These are phyloP conservation scores for Drosophila suzukii DNA, from an alignment of 1,140 invertebrate species.

Conservation along the genomic window DNA sequence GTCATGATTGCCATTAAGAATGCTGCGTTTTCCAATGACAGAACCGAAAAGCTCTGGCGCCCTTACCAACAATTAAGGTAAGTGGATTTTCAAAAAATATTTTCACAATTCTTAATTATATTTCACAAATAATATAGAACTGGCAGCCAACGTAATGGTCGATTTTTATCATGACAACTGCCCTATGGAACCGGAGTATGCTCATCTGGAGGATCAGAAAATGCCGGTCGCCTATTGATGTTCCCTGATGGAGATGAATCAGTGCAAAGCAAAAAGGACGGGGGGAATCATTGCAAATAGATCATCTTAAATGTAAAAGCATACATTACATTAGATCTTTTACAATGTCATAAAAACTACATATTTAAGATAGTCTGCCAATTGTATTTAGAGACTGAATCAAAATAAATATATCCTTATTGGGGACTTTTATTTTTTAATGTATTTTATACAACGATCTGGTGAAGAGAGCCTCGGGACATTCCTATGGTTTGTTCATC, in stretches of 20 bases:
- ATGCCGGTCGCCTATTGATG: constrained; percentile 53
- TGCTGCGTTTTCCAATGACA: constrained; percentile 95
- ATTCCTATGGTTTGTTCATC: no score
- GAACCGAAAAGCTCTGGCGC: constrained; percentile 96
- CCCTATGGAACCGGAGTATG: constrained; percentile 48
- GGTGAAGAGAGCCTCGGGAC: no score
- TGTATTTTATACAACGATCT: no score
- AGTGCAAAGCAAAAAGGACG: constrained; percentile 53
- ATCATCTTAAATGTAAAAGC: neutral
- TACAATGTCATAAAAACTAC: neutral
- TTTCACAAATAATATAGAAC: constrained; percentile 34
- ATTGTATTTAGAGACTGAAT: no score
- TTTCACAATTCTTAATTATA: neutral
- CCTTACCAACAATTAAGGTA: constrained; percentile 88
- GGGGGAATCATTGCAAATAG: neutral
- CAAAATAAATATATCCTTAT: no score
- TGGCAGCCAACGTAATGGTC: constrained; percentile 60
- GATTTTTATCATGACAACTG: constrained; percentile 64
- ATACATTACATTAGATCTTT: neutral
- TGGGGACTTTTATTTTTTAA: no score
- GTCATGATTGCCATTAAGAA: constrained; percentile 93
- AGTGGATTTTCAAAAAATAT: neutral
- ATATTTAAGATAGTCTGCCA: no score
- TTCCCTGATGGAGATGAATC: constrained; percentile 44
- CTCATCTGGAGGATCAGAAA: constrained; percentile 12